A percentile compares a stretch with the other conserved stretches of the same genome.
Conservation (phyloP, 2,797 vertebrate genomes). For the Spondyliosoma cantharus region DNA sequence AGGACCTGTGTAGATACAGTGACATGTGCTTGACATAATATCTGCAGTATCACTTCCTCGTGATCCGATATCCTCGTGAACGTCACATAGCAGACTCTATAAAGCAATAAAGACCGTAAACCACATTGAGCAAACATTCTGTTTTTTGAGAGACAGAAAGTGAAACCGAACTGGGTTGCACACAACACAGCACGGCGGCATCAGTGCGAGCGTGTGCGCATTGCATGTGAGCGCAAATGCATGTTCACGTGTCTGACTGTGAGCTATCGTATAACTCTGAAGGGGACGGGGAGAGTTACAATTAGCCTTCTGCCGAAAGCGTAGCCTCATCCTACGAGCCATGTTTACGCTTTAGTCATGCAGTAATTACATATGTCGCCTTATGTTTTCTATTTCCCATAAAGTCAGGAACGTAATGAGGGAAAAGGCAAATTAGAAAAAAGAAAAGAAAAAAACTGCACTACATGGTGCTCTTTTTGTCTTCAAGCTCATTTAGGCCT, state of each 20-base stretch:
- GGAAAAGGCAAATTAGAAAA: slow-evolving; percentile 61
- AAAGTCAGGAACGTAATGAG: slow-evolving; percentile 77
- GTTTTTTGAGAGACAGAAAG: slow-evolving; percentile 47
- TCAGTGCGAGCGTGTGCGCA: slow-evolving; percentile 56
- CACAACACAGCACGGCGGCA: slow-evolving; percentile 44
- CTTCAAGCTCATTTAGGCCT: slow-evolving; percentile 77
- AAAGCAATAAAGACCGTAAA: slow-evolving; percentile 61
- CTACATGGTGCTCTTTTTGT: slow-evolving; percentile 71
- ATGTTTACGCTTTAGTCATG: slow-evolving; percentile 82
- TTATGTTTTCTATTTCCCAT: slow-evolving; percentile 81
- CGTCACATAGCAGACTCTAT: slow-evolving; percentile 17
- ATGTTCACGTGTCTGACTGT: slow-evolving; percentile 66
- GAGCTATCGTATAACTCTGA: slow-evolving; percentile 75
- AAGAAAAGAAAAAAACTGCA: slow-evolving; percentile 31
- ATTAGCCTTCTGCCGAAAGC: slow-evolving; percentile 79
- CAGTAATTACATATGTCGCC: slow-evolving; percentile 83
- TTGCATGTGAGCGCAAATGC: slow-evolving; percentile 61
- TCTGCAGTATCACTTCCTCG: slow-evolving; percentile 19
- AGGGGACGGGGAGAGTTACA: slow-evolving; percentile 76
- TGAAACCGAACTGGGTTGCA: slow-evolving; percentile 35
- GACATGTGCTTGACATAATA: slow-evolving; percentile 41
- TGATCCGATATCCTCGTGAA: background rate
- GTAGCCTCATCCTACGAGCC: slow-evolving; percentile 66
- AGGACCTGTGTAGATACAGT: background rate
- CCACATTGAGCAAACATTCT: slow-evolving; percentile 12